These are phyloP conservation scores for Cinara cedri DNA, from an alignment of 2,888 invertebrate species.

Conservation along the genomic window DNA sequence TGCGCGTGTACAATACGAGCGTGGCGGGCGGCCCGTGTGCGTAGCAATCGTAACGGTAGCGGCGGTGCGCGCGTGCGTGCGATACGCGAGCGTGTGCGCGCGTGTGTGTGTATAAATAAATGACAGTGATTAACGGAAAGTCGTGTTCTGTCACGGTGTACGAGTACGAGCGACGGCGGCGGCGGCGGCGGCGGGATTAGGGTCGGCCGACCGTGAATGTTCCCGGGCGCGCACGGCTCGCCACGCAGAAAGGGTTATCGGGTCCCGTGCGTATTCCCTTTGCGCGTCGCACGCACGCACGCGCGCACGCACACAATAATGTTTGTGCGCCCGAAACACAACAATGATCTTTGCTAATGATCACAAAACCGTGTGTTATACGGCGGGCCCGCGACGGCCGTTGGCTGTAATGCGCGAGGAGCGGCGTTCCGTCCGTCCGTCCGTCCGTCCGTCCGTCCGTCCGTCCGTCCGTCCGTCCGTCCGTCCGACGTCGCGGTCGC, in stretches of 20 bases:
- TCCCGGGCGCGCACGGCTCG: conserved; percentile 11
- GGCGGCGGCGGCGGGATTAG: conserved; percentile 51
- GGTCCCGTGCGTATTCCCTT: conserved; percentile 49
- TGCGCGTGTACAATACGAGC: background rate
- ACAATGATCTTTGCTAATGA: conserved; percentile 56
- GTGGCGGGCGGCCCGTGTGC: no score
- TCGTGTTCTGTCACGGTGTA: conserved; percentile 55
- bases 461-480: background rate
- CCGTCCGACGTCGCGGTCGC: background rate
- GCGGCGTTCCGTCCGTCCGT: background rate
- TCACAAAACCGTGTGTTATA: conserved; percentile 52
- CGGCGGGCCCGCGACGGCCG: conserved; percentile 27
- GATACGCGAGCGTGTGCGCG: background rate
- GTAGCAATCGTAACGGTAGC: no score
- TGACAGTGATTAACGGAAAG: conserved; percentile 56
- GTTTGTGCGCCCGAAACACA: conserved; percentile 49
- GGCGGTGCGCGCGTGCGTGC: background rate
- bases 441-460: background rate
- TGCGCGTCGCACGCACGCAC: conserved; percentile 49
- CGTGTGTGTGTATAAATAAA: conserved; percentile 37
- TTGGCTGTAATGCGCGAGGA: background rate
- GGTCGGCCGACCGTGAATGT: conserved; percentile 52
- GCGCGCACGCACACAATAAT: conserved; percentile 27
- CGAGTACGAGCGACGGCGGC: conserved; percentile 51
- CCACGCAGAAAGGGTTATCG: conserved; percentile 36